A percentile compares a stretch with the other conserved stretches of the same genome.
Conservation (phyloP, 2,113 vertebrate species). For the Trichechus manatus region DNA sequence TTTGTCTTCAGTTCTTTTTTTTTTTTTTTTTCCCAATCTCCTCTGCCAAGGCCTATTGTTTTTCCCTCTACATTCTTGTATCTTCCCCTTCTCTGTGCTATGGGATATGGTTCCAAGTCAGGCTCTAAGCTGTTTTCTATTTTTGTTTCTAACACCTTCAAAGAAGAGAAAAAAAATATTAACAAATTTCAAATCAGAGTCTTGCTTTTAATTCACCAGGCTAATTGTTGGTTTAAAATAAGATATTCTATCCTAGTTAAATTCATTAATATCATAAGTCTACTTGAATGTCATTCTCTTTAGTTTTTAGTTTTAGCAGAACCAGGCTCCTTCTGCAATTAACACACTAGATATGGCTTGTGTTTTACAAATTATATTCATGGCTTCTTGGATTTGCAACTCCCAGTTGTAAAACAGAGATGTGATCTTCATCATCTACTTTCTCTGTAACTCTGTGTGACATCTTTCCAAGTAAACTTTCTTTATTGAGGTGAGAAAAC, state of each 20-base stretch:
- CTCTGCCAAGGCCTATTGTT: not conserved
- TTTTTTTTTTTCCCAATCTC: not conserved
- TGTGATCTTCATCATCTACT: not conserved
- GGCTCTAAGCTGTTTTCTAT: not conserved
- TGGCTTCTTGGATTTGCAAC: constrained; percentile 29
- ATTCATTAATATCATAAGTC: not conserved
- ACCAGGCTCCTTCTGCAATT: not conserved
- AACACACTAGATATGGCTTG: not conserved
- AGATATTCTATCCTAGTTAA: constrained; percentile 37
- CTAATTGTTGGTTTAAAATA: not conserved
- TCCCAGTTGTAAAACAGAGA: constrained; percentile 10
- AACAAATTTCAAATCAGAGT: constrained; percentile 42
- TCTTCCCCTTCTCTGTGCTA: not conserved
- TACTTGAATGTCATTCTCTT: constrained; percentile 43
- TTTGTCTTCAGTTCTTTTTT: not conserved
- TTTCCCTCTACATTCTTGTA: not conserved
- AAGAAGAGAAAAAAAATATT: constrained; percentile 50
- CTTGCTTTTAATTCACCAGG: constrained; percentile 31
- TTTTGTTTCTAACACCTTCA: constrained; percentile 58
- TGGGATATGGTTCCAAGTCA: not conserved
- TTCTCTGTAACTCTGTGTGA: constrained; percentile 31
- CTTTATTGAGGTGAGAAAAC: constrained; percentile 46
- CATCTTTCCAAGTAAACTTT: constrained; percentile 30
- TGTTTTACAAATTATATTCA: constrained; percentile 30
- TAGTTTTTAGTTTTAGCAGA: constrained; percentile 38